Percentiles rank a stretch among this genome's conserved stretches.
phyloP scores from a whole-genome alignment of 2,888 invertebrate genomes.

The Prosopocoilus inquinatus region DNA sequence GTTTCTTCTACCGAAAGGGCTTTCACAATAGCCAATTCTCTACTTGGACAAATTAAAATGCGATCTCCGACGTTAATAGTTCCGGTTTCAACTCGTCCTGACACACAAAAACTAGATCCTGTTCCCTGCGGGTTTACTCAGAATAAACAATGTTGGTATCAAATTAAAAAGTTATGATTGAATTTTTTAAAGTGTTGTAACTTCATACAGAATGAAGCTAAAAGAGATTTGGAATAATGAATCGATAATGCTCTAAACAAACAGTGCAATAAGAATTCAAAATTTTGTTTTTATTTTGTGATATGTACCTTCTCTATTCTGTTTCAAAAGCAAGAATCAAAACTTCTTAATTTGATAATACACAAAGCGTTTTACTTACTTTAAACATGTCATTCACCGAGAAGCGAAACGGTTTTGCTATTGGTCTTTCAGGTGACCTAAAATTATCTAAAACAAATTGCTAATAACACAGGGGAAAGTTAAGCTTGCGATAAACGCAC shows the following conservation, averaged over 20 bases:
- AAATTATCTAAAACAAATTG: conserved; percentile 64
- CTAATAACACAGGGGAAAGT: conserved; percentile 7
- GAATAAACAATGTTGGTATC: neutral
- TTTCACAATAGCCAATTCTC: conserved; percentile 81
- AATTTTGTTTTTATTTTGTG: neutral
- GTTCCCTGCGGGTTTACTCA: conserved; percentile 56
- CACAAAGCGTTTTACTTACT: conserved; percentile 58
- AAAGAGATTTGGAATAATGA: too few species aligned
- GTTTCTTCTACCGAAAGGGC: conserved; percentile 71
- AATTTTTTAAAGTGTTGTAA: too few species aligned
- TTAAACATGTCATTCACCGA: conserved; percentile 96
- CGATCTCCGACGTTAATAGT: conserved; percentile 82
- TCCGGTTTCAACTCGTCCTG: conserved; percentile 91
- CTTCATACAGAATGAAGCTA: too few species aligned
- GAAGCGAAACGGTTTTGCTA: conserved; percentile 85
- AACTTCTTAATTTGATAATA: too few species aligned
- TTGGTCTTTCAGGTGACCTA: conserved; percentile 80
- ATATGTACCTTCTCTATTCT: too few species aligned
- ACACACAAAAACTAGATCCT: conserved; percentile 86
- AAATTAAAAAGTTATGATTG: neutral
- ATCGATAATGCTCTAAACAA: too few species aligned
- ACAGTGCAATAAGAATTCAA: neutral
- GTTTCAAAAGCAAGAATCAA: too few species aligned
- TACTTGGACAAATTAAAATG: conserved; percentile 81
- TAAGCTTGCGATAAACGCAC: conserved; percentile 43